Conservation (phyloP, 2,888 invertebrate genomes). For the Sarcophaga carnaria region DNA sequence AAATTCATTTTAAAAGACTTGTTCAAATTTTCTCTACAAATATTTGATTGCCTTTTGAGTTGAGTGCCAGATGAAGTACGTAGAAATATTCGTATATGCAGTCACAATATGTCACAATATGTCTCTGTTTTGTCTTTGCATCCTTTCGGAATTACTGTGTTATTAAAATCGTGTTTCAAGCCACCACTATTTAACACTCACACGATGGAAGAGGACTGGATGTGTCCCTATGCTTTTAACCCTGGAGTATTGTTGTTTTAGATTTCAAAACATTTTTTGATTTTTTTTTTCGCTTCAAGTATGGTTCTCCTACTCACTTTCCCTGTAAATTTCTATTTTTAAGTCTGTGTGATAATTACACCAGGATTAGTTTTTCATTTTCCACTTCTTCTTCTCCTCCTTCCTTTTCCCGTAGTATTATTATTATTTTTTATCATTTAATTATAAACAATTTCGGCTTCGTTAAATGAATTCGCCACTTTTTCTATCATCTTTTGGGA, state of each 20-base stretch:
- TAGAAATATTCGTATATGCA: no score
- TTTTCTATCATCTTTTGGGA: conserved; percentile 46
- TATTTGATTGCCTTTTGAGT: no score
- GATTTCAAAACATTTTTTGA: neutral
- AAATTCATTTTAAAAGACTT: no score
- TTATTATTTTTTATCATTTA: conserved; percentile 49
- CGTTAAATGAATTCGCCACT: conserved; percentile 61
- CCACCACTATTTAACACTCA: neutral
- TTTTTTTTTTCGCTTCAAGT: neutral
- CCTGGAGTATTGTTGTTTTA: neutral
- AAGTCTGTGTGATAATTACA: neutral
- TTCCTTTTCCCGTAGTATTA: neutral
- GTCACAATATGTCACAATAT: no score
- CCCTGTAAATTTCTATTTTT: neutral
- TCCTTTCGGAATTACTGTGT: neutral
- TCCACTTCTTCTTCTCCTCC: neutral
- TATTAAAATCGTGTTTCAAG: neutral
- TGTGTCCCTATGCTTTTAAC: neutral
- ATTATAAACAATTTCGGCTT: conserved; percentile 62
- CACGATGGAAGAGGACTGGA: neutral
- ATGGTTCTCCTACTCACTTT: neutral
- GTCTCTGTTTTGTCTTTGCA: neutral
- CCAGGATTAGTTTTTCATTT: conserved; percentile 36
- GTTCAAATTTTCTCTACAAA: no score
- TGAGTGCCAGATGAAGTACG: no score